Evolutionary conservation across 2,113 vertebrate genomes (phyloP).

Genomic region (Murina feae): DNA sequence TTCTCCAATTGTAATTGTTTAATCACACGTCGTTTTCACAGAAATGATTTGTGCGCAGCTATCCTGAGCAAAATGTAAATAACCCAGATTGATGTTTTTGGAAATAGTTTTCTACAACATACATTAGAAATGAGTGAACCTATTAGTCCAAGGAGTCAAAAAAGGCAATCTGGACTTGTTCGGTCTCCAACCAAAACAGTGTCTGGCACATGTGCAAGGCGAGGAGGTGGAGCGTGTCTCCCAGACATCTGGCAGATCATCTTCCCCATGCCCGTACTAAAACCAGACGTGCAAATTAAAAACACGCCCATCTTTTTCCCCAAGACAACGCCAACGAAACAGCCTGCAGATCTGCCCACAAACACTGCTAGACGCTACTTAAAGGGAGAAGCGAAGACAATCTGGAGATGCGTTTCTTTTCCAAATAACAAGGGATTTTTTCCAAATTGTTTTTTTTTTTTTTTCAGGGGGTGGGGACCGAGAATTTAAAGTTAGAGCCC

Average conservation of each 20-base stretch:
- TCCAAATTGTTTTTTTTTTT: no score
- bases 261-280: conserved; percentile 8
- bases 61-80: neutral
- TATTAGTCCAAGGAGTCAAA: neutral
- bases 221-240: neutral
- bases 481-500: neutral
- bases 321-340: conserved; percentile 24
- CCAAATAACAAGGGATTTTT: neutral
- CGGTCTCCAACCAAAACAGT: conserved; percentile 16
- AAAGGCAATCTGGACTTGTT: neutral
- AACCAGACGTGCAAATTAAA: conserved; percentile 42
- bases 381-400: neutral
- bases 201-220: neutral
- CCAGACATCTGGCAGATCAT: neutral
- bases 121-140: neutral
- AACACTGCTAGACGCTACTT: neutral
- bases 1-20: neutral
- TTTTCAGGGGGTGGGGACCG: no score
- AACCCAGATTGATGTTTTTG: neutral
- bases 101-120: neutral
- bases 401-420: neutral
- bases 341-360: neutral
- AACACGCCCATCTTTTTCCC: neutral
- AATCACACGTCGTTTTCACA: neutral
- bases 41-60: neutral